Conservation (phyloP, 2,113 vertebrate genomes). For the Heteronetta atricapilla region DNA sequence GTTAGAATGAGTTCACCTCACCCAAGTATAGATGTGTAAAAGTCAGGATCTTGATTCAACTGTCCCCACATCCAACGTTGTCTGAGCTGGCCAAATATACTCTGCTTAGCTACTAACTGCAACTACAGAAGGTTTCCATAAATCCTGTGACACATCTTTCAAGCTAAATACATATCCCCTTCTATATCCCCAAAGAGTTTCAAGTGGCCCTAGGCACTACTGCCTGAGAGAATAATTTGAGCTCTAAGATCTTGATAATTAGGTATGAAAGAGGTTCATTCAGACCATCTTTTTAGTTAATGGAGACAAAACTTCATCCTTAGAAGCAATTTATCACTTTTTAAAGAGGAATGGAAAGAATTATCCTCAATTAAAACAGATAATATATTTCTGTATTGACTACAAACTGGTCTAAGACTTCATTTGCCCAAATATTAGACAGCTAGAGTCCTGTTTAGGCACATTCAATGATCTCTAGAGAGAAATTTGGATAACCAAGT, state of each 20-base stretch:
- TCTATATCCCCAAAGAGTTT: background rate
- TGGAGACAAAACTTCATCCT: background rate
- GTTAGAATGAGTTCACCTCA: background rate
- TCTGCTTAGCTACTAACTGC: background rate
- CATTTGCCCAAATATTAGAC: background rate
- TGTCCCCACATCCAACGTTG: background rate
- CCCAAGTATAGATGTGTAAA: background rate
- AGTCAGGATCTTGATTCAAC: rapidly evolving
- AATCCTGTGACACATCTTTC: background rate
- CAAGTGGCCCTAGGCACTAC: background rate
- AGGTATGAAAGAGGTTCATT: background rate
- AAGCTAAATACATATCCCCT: background rate
- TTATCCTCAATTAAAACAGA: background rate
- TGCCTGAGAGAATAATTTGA: background rate
- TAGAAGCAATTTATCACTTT: background rate
- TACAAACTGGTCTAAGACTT: background rate
- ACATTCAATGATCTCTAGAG: background rate
- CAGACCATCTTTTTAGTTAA: background rate
- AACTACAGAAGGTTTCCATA: background rate
- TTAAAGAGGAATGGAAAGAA: background rate
- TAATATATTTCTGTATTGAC: background rate
- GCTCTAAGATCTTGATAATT: background rate
- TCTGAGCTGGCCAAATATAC: background rate
- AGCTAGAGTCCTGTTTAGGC: background rate
- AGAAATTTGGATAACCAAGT: background rate